Base-by-base conservation (phyloP, 2,797 vertebrate genomes). In the Eurystomus glaucurus region DNA sequence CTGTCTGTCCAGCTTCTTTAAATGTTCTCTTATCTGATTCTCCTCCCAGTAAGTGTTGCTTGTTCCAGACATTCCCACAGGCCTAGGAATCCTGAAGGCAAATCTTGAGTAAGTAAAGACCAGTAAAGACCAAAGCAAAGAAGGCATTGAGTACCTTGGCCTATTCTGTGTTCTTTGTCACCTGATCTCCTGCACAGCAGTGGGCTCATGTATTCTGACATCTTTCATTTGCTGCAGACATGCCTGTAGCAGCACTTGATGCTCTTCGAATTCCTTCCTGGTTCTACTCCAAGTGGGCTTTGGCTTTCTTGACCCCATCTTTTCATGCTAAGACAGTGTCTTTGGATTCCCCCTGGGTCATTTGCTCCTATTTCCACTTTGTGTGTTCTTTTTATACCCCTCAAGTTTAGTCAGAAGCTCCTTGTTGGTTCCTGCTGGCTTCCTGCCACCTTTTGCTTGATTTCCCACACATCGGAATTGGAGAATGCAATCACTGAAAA, bases 211-310 rank as follows among this genome's bases (percentile, higher is more conserved):
- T 31, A 41, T 84, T 61, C 48, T 45, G 28, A 55, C 3, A 2
- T 26, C n/a, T 84, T 88, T 68, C 13, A 16, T 61, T 82, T 93
- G 31, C 83, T 83, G 69, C 26, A 54, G 60, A 45, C 5, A 7
- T 77, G 11, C 31, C 33, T 77, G 20, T 60, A 54, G n/a, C 35
- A 84, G 29, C 43, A 28, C 14, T 61, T 39, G 29, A 54, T 75
- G 21, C 10, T 83, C 48, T 70, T 80, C 46, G 64, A 7, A 35
- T 82, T 17, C 6, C 17, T 54, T 77, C 15, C 33, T 0, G 0
- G 20, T 88, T 85, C 33, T 90, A 23, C 14, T 85, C 9, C 58
- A 45, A 19, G 9, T 4, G 8, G 41, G 10, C 46, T 88, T 85
- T 64, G 26, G 8, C 48, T 90, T 83, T 57, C 37, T 50, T 68